Base-by-base conservation (phyloP, 2,797 vertebrate species). In the Cetoscarus ocellatus region DNA sequence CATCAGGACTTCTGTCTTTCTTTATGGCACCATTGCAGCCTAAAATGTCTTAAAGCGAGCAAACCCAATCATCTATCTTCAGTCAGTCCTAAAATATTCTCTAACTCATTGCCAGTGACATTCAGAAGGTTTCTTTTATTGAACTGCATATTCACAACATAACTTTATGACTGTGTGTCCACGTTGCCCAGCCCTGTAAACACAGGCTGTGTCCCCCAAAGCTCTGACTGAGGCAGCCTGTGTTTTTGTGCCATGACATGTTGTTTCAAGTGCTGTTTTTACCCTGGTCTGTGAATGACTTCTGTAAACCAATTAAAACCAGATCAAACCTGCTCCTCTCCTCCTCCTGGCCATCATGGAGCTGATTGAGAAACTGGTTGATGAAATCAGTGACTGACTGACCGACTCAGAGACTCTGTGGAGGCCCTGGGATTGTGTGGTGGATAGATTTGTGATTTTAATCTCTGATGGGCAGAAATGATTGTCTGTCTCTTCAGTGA, bases 251-350 rank as follows among this genome's bases (percentile, higher is more conserved):
- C 27, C 27, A 54, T 52, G 17, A 61, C 36, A 53, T 43, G 11
- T 42, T 47, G 40, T 79, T 48, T 86, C 90, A 92, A 90, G 90
- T 91, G 90, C 87, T 90, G 81, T 90, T 92, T 85, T 80, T 57
- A 61, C 69, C 86, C 89, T 65, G 81, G 85, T 88, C 89, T 85
- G 57, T 75, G 63, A 70, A 82, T 61, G 70, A 72, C 47, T 79
- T 64, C 64, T 57, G 47, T 79, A 75, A 89, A 85, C 69, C 82
- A 79, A 82, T 92, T 77, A 79, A 48, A 75, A 86, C 59, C 50
- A 15, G 53, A 91, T 88, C 80, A 87, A 83, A 66, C 75, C 70
- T 61, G 34, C 80, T 73, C 61, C 66, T 63, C 63, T 71, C 34
- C 62, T 64, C 12, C 73, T 63, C 61, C 69, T 69, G 70, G 78